Conservation (phyloP, 2,888 invertebrate species). For the Notodonta ziczac region DNA sequence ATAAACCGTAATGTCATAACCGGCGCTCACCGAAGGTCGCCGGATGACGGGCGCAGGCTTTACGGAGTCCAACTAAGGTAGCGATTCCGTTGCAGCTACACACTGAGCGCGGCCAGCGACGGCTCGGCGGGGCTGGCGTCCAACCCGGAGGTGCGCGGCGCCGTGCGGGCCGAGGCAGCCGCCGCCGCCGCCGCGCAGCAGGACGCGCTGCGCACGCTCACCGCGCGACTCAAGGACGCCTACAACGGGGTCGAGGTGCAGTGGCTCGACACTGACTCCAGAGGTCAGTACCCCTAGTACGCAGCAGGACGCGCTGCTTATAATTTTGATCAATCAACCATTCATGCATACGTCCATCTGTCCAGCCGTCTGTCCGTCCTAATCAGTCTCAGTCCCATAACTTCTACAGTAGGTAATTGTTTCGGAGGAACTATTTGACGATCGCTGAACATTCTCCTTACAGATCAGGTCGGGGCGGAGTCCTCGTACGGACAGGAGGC, state of each 20-base stretch:
- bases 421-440: background rate
- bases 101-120: constrained; percentile 86
- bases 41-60: too few species aligned
- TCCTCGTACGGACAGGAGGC: constrained; percentile 39
- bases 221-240: constrained; percentile 93
- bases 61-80: too few species aligned
- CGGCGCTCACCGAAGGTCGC: too few species aligned
- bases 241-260: constrained; percentile 96
- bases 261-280: constrained; percentile 86
- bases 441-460: constrained; percentile 17
- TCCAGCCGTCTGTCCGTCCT: too few species aligned
- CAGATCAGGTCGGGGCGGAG: constrained; percentile 75
- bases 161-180: constrained; percentile 70
- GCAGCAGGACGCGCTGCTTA: constrained; percentile 89
- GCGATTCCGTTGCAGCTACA: constrained; percentile 80
- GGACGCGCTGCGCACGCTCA: constrained; percentile 90
- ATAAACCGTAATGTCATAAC: too few species aligned
- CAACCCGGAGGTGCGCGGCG: constrained; percentile 88
- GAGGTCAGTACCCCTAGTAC: constrained; percentile 55
- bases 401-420: too few species aligned
- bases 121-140: constrained; percentile 87
- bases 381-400: too few species aligned
- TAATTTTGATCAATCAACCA: too few species aligned
- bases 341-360: too few species aligned
- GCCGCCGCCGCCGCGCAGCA: constrained; percentile 87